These are phyloP conservation scores for Heliornis fulica DNA, from an alignment of 2,113 vertebrate species.

Conservation along the genomic window DNA sequence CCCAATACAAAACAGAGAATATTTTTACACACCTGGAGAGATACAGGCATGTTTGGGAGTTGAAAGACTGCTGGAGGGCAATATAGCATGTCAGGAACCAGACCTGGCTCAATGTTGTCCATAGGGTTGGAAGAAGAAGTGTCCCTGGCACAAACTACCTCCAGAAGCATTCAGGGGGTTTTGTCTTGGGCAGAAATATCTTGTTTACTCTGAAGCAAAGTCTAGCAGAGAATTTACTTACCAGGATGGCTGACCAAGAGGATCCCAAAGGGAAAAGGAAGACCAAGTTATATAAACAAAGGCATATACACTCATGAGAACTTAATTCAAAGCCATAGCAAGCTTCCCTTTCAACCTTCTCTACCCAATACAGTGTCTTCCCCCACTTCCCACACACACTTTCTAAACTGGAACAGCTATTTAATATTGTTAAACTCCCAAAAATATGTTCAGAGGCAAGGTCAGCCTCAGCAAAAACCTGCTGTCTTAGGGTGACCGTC, in stretches of 20 bases:
- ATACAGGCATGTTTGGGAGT: background rate
- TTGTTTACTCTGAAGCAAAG: background rate
- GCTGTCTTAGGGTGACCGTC: background rate
- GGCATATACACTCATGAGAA: background rate
- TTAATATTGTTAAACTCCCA: background rate
- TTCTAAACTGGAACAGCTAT: background rate
- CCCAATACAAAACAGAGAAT: accelerated
- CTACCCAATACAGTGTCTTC: background rate
- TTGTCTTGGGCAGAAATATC: background rate
- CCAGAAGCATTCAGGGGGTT: background rate
- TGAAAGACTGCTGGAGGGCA: background rate
- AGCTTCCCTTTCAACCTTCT: background rate
- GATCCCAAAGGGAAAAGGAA: background rate
- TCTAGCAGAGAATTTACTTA: background rate
- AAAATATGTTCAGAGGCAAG: background rate
- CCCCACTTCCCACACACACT: background rate
- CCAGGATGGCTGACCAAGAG: background rate
- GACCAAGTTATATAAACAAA: background rate
- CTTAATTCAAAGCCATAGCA: background rate
- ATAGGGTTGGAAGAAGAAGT: background rate
- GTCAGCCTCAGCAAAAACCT: background rate
- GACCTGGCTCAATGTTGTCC: background rate
- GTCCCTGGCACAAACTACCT: background rate
- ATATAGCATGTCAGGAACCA: background rate
- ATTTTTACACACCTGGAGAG: background rate